Base-by-base conservation (phyloP, 2,113 vertebrate species). In the Sebastes schlegelii region DNA sequence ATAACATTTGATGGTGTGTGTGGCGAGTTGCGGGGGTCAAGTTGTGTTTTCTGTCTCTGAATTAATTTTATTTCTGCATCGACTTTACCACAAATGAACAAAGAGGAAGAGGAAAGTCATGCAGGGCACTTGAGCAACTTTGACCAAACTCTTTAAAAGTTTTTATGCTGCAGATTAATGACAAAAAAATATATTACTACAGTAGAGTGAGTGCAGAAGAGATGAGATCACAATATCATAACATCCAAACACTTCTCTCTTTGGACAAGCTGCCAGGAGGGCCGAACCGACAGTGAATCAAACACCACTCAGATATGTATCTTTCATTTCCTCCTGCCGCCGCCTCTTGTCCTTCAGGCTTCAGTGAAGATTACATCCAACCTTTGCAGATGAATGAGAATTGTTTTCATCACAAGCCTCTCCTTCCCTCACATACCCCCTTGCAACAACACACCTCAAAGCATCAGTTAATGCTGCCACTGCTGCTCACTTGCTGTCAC, bases 261-360 rank as follows among this genome's bases (percentile, higher is more conserved):
- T 62, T 40, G 67, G 71, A 51, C 21, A 46, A 63, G 67, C 65
- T 83, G 55, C 73, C 55, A 51, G 69, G 17, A 71, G 21, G 42
- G 55, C 51, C 11, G n/a, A 68, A 54, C 8, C 43, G 10, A 64
- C 19, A 40, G 73, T 72, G 74, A 87, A 92, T 84, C 77, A 84
- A 89, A 84, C 63, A 71, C 13, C 64, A 67, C 65, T 82, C 71
- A 57, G 77, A 91, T 91, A 83, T 86, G 67, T 58, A 90, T 92
- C 90, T 70, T 92, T 92, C 84, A 92, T 93, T 92, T 89, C 82
- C 91, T 86, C 63, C 49, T 19, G 52, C 69, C 72, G 79, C 80
- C 74, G 80, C 85, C 67, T 82, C 49, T 43, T 83, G 63, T 77
- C 79, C 88, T 87, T 84, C 71, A 74, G 74, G 74, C 67, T 62